phyloP scores from a whole-genome alignment of 2,797 vertebrate species.

The Amniataba percoides region DNA sequence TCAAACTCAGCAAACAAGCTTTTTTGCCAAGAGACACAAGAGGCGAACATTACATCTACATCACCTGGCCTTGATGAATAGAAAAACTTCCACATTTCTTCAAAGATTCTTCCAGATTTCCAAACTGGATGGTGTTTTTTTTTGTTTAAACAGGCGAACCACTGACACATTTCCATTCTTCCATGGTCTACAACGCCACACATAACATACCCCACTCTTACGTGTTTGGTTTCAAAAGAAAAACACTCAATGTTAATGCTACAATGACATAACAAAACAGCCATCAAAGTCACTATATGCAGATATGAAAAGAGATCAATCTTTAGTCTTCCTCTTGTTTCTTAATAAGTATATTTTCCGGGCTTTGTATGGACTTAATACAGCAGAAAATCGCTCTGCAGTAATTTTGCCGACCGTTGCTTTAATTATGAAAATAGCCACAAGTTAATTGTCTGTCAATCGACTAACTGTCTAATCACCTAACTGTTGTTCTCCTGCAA shows the following conservation, averaged over 20 bases:
- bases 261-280: too few relatives aligned
- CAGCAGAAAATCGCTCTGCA: too few relatives aligned
- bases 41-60: neutral
- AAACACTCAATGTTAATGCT: neutral
- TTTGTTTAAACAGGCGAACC: neutral
- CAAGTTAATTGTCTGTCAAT: neutral
- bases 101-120: neutral
- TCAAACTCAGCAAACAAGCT: conserved; percentile 35
- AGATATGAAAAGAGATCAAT: too few relatives aligned
- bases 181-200: neutral
- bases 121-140: neutral
- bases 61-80: neutral
- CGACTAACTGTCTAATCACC: neutral
- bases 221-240: neutral
- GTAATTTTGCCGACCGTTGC: too few relatives aligned
- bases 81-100: neutral
- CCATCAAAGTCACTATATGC: too few relatives aligned
- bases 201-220: neutral
- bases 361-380: too few relatives aligned
- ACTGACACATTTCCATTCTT: neutral
- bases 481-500: neutral
- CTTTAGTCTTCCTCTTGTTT: too few relatives aligned
- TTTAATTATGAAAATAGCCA: neutral
- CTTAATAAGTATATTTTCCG: too few relatives aligned
- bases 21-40: conserved; percentile 20